Evolutionary conservation across 1,140 invertebrate species (phyloP).

Genomic region (Protaetia brevitarsis): DNA sequence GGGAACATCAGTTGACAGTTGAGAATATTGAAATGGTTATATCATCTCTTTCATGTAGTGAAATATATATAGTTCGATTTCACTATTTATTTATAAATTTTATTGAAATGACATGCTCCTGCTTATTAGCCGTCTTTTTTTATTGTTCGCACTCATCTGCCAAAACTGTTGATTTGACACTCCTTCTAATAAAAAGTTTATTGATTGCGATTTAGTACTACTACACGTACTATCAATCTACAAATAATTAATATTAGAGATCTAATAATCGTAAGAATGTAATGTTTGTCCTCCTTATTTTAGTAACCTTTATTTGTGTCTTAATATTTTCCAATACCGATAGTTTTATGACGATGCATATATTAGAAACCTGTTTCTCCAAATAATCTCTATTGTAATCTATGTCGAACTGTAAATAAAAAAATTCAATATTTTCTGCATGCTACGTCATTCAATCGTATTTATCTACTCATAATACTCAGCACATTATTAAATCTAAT

Average conservation of each 20-base stretch:
- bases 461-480: conserved; percentile 1
- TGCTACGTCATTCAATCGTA: conserved; percentile 2
- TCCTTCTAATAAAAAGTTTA: no score
- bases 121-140: no score
- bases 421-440: conserved; percentile 12
- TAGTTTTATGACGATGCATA: background rate
- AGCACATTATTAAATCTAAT: background rate
- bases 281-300: background rate
- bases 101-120: no score
- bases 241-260: background rate
- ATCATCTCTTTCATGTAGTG: no score
- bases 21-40: no score
- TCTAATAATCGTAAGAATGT: background rate
- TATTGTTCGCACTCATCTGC: no score
- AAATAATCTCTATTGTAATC: background rate
- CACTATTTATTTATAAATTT: no score
- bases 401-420: conserved; percentile 11
- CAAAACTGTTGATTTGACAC: no score
- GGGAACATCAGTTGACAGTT: no score
- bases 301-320: background rate
- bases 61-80: no score
- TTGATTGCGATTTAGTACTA: no score
- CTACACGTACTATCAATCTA: no score
- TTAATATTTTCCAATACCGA: background rate
- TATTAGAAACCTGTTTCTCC: background rate